Conservation (phyloP, 2,888 invertebrate genomes). For the Geophilus truncorum region DNA sequence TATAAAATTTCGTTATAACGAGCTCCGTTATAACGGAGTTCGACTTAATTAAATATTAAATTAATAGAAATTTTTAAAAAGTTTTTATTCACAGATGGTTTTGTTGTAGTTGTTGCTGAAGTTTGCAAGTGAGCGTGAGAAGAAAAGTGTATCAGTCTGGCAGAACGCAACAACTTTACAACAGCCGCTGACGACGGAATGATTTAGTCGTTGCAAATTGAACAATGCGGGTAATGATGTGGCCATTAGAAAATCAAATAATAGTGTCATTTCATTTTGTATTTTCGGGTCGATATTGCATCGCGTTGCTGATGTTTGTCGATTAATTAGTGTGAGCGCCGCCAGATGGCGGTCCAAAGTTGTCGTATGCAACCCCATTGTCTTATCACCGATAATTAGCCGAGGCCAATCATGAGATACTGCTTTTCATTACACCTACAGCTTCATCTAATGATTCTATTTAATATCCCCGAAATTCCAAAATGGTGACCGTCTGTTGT, state of each 20-base stretch:
- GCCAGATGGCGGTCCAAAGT: constrained; percentile 18
- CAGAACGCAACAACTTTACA: background rate
- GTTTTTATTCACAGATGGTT: no score
- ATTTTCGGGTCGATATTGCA: background rate
- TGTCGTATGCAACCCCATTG: constrained; percentile 3
- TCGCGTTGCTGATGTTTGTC: background rate
- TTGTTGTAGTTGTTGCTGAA: no score
- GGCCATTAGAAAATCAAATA: constrained; percentile 2
- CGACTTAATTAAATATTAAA: no score
- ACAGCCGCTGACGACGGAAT: background rate
- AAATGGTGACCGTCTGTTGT: background rate
- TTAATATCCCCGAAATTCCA: background rate
- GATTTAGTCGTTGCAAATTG: background rate
- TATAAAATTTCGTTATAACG: no score
- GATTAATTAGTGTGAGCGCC: constrained; percentile 7
- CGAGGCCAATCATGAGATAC: background rate
- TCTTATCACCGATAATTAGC: constrained; percentile 20
- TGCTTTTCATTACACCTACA: background rate
- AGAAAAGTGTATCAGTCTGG: no score
- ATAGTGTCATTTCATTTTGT: background rate
- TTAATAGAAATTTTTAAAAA: no score
- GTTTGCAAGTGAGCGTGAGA: no score
- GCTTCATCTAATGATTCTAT: background rate
- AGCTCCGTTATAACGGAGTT: no score
- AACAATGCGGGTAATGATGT: background rate